Conservation (phyloP, 2,797 vertebrate species). For the Hyperoplus immaculatus region DNA sequence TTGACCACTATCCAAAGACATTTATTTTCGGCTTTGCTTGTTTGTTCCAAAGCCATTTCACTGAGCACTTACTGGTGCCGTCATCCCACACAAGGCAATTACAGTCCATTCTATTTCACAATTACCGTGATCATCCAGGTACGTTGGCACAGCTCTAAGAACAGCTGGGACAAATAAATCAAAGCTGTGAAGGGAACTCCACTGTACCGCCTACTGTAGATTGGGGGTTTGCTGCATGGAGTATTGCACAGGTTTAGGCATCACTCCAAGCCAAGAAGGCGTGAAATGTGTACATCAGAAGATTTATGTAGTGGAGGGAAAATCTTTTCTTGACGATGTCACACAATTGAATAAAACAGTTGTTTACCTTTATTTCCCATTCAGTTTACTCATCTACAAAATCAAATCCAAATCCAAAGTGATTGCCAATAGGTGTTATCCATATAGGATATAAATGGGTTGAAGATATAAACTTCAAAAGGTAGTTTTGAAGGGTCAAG, state of each 20-base stretch:
- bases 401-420: not conserved
- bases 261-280: slow-evolving; percentile 45
- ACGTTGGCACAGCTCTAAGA: slow-evolving; percentile 48
- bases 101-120: slow-evolving; percentile 65
- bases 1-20: slow-evolving; percentile 21
- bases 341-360: not conserved
- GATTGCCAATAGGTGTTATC: not conserved
- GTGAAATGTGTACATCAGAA: slow-evolving; percentile 43
- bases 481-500: not conserved
- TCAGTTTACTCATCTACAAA: slow-evolving; percentile 3
- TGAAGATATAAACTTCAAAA: not conserved
- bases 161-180: slow-evolving; percentile 76
- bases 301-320: slow-evolving; percentile 12
- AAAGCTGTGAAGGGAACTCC: slow-evolving; percentile 50
- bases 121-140: slow-evolving; percentile 68
- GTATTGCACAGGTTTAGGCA: slow-evolving; percentile 39
- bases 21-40: slow-evolving; percentile 52
- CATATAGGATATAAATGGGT: not conserved
- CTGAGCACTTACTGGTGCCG: slow-evolving; percentile 49
- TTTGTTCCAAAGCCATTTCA: slow-evolving; percentile 52
- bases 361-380: not conserved
- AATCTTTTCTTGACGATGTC: not conserved
- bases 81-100: slow-evolving; percentile 72
- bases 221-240: slow-evolving; percentile 25
- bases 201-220: slow-evolving; percentile 19